Base-by-base conservation (phyloP, 64 coral and sea anemone species). In the Montipora cactus region DNA sequence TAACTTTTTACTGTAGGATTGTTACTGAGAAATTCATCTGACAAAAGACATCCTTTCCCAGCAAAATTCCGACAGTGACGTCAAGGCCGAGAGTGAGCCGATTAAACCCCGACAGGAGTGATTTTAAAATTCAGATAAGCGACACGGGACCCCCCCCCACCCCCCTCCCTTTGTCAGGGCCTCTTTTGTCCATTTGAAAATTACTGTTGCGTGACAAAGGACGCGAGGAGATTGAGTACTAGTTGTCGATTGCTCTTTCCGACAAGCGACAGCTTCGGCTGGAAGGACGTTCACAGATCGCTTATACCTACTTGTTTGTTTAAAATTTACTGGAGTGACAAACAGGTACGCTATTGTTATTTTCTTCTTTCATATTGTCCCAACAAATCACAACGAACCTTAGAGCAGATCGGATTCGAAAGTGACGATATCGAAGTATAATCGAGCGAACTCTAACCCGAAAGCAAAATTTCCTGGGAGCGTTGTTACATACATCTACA, bases 391-490 rank as follows among this genome's bases (percentile, higher is more conserved):
- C 64, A 50, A 8, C 15, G 4, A 49, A 18, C 21, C 44, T 51
- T 7, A 10, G 82, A 49, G 16, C 19, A 20, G 46, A 86, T 37
- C 57, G 20, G 21, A 61, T 44, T 50, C 53, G 19, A 8, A 18
- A 50, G 15, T 5, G 46, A 79, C 18, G 47, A 5, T 5, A 50
- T 12, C 8, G 37, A 46, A 44, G 22, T 44, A 1, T 21, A 73
- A 8, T 73, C 69, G 28, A 76, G 37, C 74, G 44, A 76, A 47
- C 9, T 76, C 74, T 7, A 49, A 16, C 55, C 12, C 82, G n/a
- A 72, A 86, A 86, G 45, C 37, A 50, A 71, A 86, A 71, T 71
- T 71, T 86, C 50, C 82, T 44, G 49, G 44, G 15, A 47, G 44
- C 8, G 47, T 76, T 78, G 47, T 49, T 49, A 25, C 47, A 49